Evolutionary conservation across 2,888 invertebrate species (phyloP), one percentile per base, ranked within the genome.

Genomic region (Enchytraeus crypticus): DNA sequence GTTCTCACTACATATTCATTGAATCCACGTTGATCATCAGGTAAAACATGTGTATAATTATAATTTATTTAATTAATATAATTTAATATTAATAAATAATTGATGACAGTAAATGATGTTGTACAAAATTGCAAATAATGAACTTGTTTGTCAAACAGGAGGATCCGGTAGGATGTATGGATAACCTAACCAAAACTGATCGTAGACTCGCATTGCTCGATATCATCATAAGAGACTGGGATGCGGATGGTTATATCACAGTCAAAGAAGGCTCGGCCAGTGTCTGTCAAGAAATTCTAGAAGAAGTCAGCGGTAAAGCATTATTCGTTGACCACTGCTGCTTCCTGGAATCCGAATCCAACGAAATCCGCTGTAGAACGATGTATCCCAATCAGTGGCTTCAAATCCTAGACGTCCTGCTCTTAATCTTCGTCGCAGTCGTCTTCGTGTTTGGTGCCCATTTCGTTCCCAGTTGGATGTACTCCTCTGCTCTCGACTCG

Each of bases 391-490:
- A 66, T 51, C 49, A 46, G n/a, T 77, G 75, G 74, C 72, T 77
- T 11, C 67, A 71, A 3, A 70, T 74, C 14, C 65, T 77, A 43
- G 74, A 76, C 60, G 63, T 71, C 5, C 66, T 75, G 51, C 71
- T 77, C 11, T 69, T 70, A 0, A 53, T 69, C 0, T 69, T 77
- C n/a, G 73, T 72, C 63, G 61, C 72, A 4, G 21, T 70, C 45
- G 68, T 75, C 32, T 72, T 76, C 60, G 66, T 74, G 57, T 74
- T 74, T 59, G 70, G 71, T 21, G 76, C 75, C 0, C 59, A 72
- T 32, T 60, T 74, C n/a, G 64, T 75, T 14, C 75, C 76, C 0
- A 62, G 68, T n/a, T 70, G 71, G 60, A 56, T 66, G 43, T 66
- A 64, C 45, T 64, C 63, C 3, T 57, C 58, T 2, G 47, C 56